These are phyloP conservation scores for Gymnobelideus leadbeateri DNA, from an alignment of 2,113 vertebrate species.

Conservation along the genomic window DNA sequence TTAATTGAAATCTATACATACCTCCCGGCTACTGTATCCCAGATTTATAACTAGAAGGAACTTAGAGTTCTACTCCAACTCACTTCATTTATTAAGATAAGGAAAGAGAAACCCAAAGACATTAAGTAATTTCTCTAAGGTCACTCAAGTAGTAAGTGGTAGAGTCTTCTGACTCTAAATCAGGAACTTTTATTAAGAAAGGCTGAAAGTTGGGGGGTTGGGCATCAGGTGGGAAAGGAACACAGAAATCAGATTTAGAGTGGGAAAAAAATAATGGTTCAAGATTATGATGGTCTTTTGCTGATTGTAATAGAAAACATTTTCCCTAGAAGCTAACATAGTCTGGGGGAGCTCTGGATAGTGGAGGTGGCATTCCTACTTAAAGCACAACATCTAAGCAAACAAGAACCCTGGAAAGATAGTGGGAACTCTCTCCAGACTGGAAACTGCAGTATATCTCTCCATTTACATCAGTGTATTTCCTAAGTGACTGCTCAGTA, in stretches of 20 bases:
- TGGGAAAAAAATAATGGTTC: background rate
- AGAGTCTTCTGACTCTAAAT: background rate
- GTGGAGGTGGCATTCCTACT: background rate
- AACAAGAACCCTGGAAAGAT: background rate
- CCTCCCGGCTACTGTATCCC: background rate
- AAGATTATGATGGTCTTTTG: background rate
- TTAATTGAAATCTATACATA: background rate
- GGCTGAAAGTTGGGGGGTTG: fast-evolving
- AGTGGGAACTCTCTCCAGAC: background rate
- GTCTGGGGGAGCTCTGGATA: background rate
- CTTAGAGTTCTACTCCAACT: background rate
- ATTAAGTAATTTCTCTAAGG: background rate
- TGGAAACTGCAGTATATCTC: background rate
- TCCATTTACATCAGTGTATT: background rate
- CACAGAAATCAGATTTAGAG: background rate
- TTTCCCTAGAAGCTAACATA: background rate
- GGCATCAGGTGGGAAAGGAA: background rate
- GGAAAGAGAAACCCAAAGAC: background rate
- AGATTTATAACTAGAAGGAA: background rate
- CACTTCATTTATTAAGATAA: background rate
- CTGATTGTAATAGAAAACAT: background rate
- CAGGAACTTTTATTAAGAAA: background rate
- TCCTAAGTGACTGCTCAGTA: background rate
- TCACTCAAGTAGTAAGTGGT: background rate
- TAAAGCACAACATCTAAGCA: background rate